These are phyloP conservation scores for Stylophora pistillata DNA, from an alignment of 64 coral and sea anemone genomes.

Conservation along the genomic window DNA sequence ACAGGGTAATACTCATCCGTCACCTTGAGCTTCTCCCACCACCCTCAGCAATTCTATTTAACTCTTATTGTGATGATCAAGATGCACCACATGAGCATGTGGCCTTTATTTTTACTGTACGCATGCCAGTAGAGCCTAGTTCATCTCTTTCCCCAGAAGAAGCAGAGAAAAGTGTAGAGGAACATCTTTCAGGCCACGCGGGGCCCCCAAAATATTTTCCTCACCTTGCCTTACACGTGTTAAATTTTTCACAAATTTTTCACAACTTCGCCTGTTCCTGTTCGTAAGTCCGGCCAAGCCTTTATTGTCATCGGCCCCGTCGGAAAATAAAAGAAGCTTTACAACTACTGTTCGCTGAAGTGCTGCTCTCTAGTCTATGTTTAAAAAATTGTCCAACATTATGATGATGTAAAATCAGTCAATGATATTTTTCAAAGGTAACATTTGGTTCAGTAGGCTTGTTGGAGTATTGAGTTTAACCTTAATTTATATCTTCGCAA, in stretches of 20 bases:
- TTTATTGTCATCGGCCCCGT: too few species aligned
- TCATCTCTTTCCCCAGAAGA: slow-evolving; percentile 48
- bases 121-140: slow-evolving; percentile 63
- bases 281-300: too few species aligned
- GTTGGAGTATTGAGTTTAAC: too few species aligned
- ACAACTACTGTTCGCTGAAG: too few species aligned
- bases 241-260: too few species aligned
- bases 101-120: slow-evolving; percentile 79
- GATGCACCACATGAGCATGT: slow-evolving; percentile 68
- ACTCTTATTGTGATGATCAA: slow-evolving; percentile 80
- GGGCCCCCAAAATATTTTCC: slow-evolving; percentile 43
- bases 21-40: slow-evolving; percentile 74
- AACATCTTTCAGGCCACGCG: slow-evolving; percentile 26
- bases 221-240: slow-evolving; percentile 65
- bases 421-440: too few species aligned
- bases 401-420: too few species aligned
- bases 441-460: too few species aligned
- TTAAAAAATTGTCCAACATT: too few species aligned
- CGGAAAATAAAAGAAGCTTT: slow-evolving; percentile 17
- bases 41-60: slow-evolving; percentile 71
- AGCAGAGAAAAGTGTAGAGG: slow-evolving; percentile 56
- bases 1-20: slow-evolving; percentile 47
- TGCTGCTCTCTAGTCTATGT: too few species aligned
- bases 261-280: too few species aligned
- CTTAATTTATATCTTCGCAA: too few species aligned